Conservation (phyloP, 2,888 invertebrate genomes). For the Bellardia bayeri region DNA sequence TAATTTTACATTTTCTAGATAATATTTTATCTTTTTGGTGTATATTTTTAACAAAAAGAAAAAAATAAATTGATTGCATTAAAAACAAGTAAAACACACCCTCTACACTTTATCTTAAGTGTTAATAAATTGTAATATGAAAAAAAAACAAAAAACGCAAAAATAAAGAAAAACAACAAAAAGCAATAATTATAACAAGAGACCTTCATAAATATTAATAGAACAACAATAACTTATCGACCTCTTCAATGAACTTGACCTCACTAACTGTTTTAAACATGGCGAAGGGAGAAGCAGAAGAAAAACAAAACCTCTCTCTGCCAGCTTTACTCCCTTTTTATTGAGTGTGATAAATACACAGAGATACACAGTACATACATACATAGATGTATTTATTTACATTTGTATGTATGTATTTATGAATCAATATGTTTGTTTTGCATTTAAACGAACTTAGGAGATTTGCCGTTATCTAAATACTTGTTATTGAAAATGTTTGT, state of each 20-base stretch:
- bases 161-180: not conserved
- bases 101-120: slow-evolving; percentile 48
- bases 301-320: not conserved
- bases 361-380: not conserved
- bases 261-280: not conserved
- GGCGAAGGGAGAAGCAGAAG: no score
- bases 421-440: no score
- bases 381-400: not conserved
- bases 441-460: not conserved
- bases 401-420: not conserved
- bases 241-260: slow-evolving; percentile 64
- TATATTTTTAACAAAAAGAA: not conserved
- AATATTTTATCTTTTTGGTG: not conserved
- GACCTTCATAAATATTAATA: slow-evolving; percentile 56
- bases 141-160: not conserved
- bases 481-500: slow-evolving; percentile 7
- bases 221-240: slow-evolving; percentile 63
- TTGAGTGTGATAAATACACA: not conserved
- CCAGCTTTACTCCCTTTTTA: not conserved
- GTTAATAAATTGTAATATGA: not conserved
- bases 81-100: slow-evolving; percentile 35
- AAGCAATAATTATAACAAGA: slow-evolving; percentile 28
- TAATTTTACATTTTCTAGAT: slow-evolving; percentile 20
- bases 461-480: slow-evolving; percentile 17
- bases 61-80: no score